Evolutionary conservation across 2,888 invertebrate species (phyloP), one percentile per base, ranked within the genome.

Genomic region (Bhutanitis thaidina): DNA sequence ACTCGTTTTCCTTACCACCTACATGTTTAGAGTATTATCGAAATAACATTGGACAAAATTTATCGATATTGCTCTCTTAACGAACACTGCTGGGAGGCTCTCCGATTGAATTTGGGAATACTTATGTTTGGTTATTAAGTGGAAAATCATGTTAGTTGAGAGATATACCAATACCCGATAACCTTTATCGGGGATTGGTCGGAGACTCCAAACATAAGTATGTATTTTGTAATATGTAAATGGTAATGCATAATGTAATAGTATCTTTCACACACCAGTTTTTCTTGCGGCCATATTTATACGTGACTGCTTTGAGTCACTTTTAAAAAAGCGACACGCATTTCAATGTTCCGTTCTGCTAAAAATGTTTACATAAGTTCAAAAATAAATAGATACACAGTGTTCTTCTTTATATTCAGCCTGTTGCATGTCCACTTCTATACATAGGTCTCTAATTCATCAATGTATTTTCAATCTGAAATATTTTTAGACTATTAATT

Each of bases 11-110:
- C 65, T 64, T 64, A 67, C 65, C 62, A 60, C 58, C 52, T 44
- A 55, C 62, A 57, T 64, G 62, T 62, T 72, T 56, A 52, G 59
- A 63, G 64, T 68, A 73, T 71, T 68, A 71, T 67, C 69, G 62
- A 60, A 57, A 59, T 64, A 62, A 59, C 55, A 63, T 61, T 61
- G 65, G 66, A 75, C 73, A 61, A 59, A 77, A 78, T 79, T 76
- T 80, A 80, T 77, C 67, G 71, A 69, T 66, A 68, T 65, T 61
- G 65, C 61, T 57, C 63, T 53, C 61, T 56, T 55, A 62, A 67
- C 60, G 61, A 71, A 67, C 57, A 50, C 46, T 58, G 65, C 57
- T 65, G 70, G 66, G 55, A 53, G 55, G 58, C 59, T 60, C 62
- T 61, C 60, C 61, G 71, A 71, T 76, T 71, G 69, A 64, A 56